Evolutionary conservation across 2,797 vertebrate genomes (phyloP).

Genomic region (Phalloptychus januarius): DNA sequence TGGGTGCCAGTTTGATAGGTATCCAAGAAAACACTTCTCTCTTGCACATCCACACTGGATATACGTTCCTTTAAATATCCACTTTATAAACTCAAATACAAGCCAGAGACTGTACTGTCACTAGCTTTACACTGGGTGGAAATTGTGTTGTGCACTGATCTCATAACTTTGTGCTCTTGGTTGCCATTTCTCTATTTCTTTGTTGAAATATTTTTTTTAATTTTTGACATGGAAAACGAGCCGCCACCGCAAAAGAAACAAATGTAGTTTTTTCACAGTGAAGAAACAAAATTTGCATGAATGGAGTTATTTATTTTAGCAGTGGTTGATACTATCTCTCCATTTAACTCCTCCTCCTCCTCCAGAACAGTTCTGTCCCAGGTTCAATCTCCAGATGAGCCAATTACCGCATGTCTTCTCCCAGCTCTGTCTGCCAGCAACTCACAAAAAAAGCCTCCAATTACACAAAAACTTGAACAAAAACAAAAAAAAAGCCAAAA

Average conservation of each 20-base stretch:
- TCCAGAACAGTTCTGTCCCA: background rate
- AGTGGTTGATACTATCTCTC: background rate
- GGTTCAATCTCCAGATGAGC: background rate
- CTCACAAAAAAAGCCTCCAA: background rate
- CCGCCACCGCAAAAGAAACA: background rate
- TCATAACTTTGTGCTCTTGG: background rate
- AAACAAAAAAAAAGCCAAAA: background rate
- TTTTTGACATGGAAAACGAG: background rate
- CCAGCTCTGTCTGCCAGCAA: background rate
- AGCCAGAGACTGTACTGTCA: background rate
- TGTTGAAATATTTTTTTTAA: background rate
- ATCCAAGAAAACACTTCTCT: background rate
- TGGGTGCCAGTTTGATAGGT: background rate
- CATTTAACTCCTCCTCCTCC: background rate
- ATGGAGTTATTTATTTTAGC: background rate
- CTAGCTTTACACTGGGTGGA: background rate
- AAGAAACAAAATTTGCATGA: background rate
- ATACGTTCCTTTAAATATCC: background rate
- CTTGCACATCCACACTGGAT: background rate
- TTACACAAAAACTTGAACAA: background rate
- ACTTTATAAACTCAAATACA: background rate
- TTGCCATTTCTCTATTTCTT: background rate
- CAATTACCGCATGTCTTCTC: background rate
- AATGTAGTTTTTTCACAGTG: too few species aligned
- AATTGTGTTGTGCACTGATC: background rate